These are phyloP conservation scores for Lucifuga dentata DNA, from an alignment of 2,113 vertebrate species.

Conservation along the genomic window DNA sequence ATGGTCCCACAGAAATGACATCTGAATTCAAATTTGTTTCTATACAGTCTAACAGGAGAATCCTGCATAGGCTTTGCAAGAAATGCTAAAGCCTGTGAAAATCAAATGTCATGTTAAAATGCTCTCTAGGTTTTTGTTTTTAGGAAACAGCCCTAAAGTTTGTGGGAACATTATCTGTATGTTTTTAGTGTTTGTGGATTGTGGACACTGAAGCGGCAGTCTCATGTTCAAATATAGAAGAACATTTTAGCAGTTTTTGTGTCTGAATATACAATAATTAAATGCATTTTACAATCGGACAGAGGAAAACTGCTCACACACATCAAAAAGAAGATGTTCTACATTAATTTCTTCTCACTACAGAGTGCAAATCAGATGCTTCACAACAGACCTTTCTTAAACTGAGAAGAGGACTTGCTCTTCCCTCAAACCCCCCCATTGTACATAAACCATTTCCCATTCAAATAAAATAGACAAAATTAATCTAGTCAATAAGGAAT, in stretches of 20 bases:
- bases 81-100: conserved; percentile 75
- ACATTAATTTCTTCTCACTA: conserved; percentile 94
- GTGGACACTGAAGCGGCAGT: conserved; percentile 85
- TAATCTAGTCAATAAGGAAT: conserved; percentile 93
- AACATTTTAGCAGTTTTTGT: conserved; percentile 82
- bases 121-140: conserved; percentile 76
- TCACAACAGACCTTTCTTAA: conserved; percentile 87
- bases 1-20: conserved; percentile 89
- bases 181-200: conserved; percentile 91
- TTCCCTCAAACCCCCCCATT: conserved; percentile 71
- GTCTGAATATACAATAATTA: conserved; percentile 93
- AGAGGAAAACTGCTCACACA: conserved; percentile 94
- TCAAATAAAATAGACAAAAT: conserved; percentile 84
- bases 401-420: conserved; percentile 84
- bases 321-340: conserved; percentile 89
- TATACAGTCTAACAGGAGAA: conserved; percentile 85
- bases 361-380: conserved; percentile 98
- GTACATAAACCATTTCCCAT: conserved; percentile 81
- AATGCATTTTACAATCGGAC: conserved; percentile 92
- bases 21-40: conserved; percentile 85
- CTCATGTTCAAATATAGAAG: conserved; percentile 86
- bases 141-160: conserved; percentile 68
- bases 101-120: conserved; percentile 84
- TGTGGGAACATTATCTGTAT: conserved; percentile 69
- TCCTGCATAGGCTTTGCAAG: conserved; percentile 89